Evolutionary conservation across 2,797 vertebrate genomes (phyloP).

Genomic region (Columba guinea): DNA sequence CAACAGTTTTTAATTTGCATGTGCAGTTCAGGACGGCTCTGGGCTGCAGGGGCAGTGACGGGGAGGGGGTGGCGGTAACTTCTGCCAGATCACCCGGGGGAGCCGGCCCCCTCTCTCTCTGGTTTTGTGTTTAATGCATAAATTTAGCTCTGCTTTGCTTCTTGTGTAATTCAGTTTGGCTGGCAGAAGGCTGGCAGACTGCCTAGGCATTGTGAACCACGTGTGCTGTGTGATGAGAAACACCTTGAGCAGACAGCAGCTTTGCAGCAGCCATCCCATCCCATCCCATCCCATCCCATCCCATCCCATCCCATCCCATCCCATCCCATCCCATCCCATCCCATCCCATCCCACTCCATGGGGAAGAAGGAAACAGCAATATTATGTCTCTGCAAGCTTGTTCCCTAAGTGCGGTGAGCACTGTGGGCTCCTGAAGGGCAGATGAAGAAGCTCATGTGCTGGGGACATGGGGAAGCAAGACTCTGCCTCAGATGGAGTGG

Average conservation of each 20-base stretch:
- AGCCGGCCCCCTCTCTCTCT: background rate
- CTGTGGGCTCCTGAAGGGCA: background rate
- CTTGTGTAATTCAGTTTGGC: background rate
- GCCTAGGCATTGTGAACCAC: background rate
- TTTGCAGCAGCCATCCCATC: background rate
- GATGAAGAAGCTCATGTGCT: background rate
- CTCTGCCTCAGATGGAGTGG: background rate
- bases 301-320: background rate
- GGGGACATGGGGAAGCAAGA: background rate
- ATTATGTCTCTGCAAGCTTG: background rate
- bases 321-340: background rate
- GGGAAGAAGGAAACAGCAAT: background rate
- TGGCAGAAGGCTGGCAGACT: background rate
- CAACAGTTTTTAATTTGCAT: background rate
- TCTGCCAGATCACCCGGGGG: background rate
- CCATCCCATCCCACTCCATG: background rate
- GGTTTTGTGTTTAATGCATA: background rate
- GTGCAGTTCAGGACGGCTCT: background rate
- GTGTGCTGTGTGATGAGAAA: background rate
- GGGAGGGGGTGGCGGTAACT: rapidly evolving
- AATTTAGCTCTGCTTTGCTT: conserved; percentile 10
- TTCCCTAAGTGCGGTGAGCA: background rate
- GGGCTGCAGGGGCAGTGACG: background rate
- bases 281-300: too few relatives aligned
- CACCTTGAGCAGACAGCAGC: background rate